Evolutionary conservation across 2,888 invertebrate species (phyloP).

Genomic region (Cartodere bifasciata): DNA sequence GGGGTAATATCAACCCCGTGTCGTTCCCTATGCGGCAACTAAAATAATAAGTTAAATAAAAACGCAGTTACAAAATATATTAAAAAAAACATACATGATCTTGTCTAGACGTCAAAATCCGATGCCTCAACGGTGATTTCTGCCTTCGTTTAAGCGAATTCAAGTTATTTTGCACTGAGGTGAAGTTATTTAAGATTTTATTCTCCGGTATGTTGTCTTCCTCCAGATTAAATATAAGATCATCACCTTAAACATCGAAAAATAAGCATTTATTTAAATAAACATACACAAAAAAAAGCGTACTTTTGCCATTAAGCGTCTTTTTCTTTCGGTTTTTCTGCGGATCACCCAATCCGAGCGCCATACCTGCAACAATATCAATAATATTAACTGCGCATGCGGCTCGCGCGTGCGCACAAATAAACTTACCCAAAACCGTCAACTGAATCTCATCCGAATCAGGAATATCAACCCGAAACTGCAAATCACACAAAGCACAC

Average conservation of each 20-base stretch:
- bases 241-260: slow-evolving; percentile 42
- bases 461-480: slow-evolving; percentile 74
- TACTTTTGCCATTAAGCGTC: slow-evolving; percentile 13
- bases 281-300: slow-evolving; percentile 8
- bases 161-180: slow-evolving; percentile 12
- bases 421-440: slow-evolving; percentile 39
- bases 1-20: slow-evolving; percentile 72
- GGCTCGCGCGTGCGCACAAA: neutral
- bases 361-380: slow-evolving; percentile 48
- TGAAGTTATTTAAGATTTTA: slow-evolving; percentile 14
- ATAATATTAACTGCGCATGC: neutral
- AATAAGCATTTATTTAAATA: too few species aligned
- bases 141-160: slow-evolving; percentile 32
- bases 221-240: slow-evolving; percentile 74
- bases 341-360: slow-evolving; percentile 57
- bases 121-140: slow-evolving; percentile 40
- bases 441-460: slow-evolving; percentile 64
- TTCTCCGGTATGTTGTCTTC: slow-evolving; percentile 50
- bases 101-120: slow-evolving; percentile 25
- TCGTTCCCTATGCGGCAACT: slow-evolving; percentile 36
- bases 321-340: slow-evolving; percentile 39
- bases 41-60: slow-evolving; percentile 3
- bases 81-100: slow-evolving; percentile 25
- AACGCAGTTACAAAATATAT: too few species aligned
- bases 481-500: slow-evolving; percentile 69